Evolutionary conservation across 1,140 invertebrate genomes (phyloP).

Genomic region (Listronotus bonariensis): DNA sequence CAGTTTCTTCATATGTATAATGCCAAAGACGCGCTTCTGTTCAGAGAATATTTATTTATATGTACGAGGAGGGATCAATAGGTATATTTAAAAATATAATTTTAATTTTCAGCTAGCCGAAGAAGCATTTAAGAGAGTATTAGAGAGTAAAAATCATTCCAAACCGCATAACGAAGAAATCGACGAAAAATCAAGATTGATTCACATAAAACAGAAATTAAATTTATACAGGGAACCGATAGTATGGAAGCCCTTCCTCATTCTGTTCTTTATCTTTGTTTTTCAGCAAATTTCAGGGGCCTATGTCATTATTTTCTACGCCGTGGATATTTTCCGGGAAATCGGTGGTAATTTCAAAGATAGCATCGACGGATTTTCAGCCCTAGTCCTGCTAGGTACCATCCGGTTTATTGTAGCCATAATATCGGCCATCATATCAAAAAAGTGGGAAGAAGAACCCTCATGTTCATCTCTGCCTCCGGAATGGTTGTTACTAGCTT

Average conservation of each 20-base stretch:
- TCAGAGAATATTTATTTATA: no score
- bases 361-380: constrained; percentile 57
- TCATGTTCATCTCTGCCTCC: constrained; percentile 60
- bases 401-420: constrained; percentile 61
- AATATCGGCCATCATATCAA: constrained; percentile 58
- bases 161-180: constrained; percentile 4
- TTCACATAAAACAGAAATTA: constrained; percentile 31
- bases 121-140: constrained; percentile 52
- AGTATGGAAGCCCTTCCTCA: constrained; percentile 59
- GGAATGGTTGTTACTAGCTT: constrained; percentile 64
- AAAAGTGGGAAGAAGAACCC: constrained; percentile 59
- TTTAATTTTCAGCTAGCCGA: constrained; percentile 52
- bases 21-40: no score
- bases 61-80: no score
- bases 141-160: constrained; percentile 32
- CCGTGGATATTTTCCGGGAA: constrained; percentile 62
- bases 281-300: constrained; percentile 65
- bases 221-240: constrained; percentile 45
- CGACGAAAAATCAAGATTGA: constrained; percentile 29
- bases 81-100: no score
- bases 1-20: no score
- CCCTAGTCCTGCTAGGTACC: constrained; percentile 59
- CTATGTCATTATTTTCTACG: constrained; percentile 73
- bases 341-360: constrained; percentile 57
- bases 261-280: constrained; percentile 59